phyloP scores from a whole-genome alignment of 2,888 invertebrate genomes.

The Mystacides longicornis region DNA sequence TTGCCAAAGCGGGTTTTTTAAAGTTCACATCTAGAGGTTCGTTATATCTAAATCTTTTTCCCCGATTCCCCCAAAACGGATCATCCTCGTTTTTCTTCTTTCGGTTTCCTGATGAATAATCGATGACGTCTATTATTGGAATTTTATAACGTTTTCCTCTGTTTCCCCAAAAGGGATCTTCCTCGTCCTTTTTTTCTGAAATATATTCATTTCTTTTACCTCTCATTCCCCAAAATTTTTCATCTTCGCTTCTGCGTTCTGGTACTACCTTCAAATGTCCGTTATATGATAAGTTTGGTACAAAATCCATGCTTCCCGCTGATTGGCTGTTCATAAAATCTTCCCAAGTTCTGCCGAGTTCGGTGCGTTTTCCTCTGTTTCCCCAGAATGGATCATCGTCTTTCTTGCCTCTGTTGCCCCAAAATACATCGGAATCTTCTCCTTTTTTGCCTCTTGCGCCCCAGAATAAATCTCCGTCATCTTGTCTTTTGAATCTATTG shows the following conservation, averaged over 20 bases:
- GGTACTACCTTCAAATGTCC: background rate
- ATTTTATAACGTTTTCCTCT: constrained; percentile 25
- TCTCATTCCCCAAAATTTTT: constrained; percentile 28
- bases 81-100: constrained; percentile 28
- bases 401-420: constrained; percentile 36
- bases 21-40: too few species aligned
- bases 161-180: constrained; percentile 26
- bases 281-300: background rate
- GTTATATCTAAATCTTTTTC: constrained; percentile 12
- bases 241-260: constrained; percentile 24
- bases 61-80: constrained; percentile 37
- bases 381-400: constrained; percentile 30
- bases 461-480: constrained; percentile 29
- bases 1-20: too few species aligned
- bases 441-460: constrained; percentile 30
- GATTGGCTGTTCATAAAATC: too few species aligned
- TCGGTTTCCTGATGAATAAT: constrained; percentile 35
- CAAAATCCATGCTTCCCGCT: background rate
- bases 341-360: too few species aligned
- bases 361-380: constrained; percentile 29
- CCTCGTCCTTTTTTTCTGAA: constrained; percentile 20
- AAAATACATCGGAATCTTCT: constrained; percentile 34
- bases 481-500: constrained; percentile 33
- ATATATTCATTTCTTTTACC: constrained; percentile 31
- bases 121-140: constrained; percentile 23